Evolutionary conservation across 2,888 invertebrate species (phyloP).

Genomic region (Drosophila robusta): DNA sequence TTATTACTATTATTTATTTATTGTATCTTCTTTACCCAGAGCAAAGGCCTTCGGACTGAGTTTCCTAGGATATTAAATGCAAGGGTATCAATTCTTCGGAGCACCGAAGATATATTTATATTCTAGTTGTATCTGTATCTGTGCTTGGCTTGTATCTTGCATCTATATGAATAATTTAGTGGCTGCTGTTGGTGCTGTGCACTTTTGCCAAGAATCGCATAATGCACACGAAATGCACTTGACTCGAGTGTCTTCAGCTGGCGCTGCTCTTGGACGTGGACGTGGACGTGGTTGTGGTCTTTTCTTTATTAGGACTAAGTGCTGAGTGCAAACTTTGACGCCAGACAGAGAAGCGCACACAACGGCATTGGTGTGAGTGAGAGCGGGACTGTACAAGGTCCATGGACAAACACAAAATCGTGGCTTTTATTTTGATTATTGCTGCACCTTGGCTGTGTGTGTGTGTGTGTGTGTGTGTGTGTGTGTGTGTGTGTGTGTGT

Average conservation of each 20-base stretch:
- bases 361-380: slow-evolving; percentile 2
- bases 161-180: slow-evolving; percentile 52
- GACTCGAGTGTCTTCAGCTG: slow-evolving; percentile 53
- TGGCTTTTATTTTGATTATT: slow-evolving; percentile 74
- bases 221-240: slow-evolving; percentile 72
- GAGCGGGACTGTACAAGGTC: slow-evolving; percentile 17
- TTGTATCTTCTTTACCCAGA: no score
- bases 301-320: slow-evolving; percentile 72
- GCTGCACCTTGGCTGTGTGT: slow-evolving; percentile 28
- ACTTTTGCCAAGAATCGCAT: slow-evolving; percentile 59
- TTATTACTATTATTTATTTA: no score
- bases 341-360: slow-evolving; percentile 33
- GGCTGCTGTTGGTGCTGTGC: slow-evolving; percentile 52
- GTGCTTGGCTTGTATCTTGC: slow-evolving; percentile 32
- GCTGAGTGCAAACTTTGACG: slow-evolving; percentile 69
- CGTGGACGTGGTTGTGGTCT: slow-evolving; percentile 28
- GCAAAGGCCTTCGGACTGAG: no score
- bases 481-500: slow-evolving; percentile 36
- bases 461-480: slow-evolving; percentile 36
- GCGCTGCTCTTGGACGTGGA: slow-evolving; percentile 27
- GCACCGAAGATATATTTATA: not conserved
- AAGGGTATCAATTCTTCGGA: slow-evolving; percentile 1
- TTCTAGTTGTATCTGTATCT: slow-evolving; percentile 15
- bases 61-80: not conserved
- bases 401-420: slow-evolving; percentile 12